A percentile compares a stretch with the other conserved stretches of the same genome.
Evolutionary conservation across 2,113 vertebrate species (phyloP).

Genomic region (Xiphophorus hellerii): DNA sequence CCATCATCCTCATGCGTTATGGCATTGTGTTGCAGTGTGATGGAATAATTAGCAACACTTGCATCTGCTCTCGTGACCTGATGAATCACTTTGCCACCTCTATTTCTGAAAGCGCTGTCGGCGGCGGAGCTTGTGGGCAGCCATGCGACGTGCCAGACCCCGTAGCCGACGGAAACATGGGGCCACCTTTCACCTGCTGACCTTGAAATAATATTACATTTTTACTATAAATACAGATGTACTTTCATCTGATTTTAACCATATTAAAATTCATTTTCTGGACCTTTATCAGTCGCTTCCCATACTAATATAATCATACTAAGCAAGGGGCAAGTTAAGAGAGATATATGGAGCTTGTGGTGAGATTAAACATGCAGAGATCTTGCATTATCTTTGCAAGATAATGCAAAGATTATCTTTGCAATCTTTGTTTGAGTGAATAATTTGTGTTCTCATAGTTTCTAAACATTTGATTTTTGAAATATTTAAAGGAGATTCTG

Average conservation of each 20-base stretch:
- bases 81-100: conserved; percentile 66
- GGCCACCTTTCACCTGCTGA: background rate
- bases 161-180: background rate
- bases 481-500: too few species aligned
- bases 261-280: too few species aligned
- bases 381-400: background rate
- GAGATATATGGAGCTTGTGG: too few species aligned
- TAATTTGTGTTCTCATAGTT: too few species aligned
- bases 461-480: too few species aligned
- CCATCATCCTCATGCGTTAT: conserved; percentile 47
- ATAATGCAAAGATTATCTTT: too few species aligned
- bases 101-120: conserved; percentile 60
- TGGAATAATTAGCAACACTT: conserved; percentile 61
- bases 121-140: conserved; percentile 36
- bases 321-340: too few species aligned
- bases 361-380: background rate
- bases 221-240: background rate
- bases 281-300: too few species aligned
- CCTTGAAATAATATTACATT: conserved; percentile 16
- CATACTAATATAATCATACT: too few species aligned
- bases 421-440: too few species aligned
- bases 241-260: background rate
- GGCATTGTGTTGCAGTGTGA: conserved; percentile 36
- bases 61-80: conserved; percentile 57
- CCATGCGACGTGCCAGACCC: conserved; percentile 27